Conservation (phyloP, 2,888 invertebrate species). For the Brachyopa scutellaris region DNA sequence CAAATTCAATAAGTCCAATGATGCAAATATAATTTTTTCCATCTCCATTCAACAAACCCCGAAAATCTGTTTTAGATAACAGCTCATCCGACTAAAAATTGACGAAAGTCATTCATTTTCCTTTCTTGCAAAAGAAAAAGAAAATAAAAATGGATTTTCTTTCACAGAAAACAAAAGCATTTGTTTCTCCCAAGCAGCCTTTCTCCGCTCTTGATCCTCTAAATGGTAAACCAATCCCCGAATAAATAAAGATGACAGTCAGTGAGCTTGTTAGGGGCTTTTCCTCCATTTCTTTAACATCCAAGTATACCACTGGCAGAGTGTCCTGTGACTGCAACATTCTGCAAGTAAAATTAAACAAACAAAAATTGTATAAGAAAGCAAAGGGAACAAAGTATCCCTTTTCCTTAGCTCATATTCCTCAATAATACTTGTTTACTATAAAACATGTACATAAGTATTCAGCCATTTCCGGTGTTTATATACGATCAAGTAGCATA, state of each 20-base stretch:
- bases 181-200: not conserved
- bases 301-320: not conserved
- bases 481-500: conserved; percentile 13
- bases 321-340: conserved; percentile 6
- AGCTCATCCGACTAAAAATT: conserved; percentile 16
- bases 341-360: not conserved
- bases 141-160: too few relatives aligned
- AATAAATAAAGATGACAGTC: conserved; percentile 50
- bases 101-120: conserved; percentile 30
- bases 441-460: not conserved
- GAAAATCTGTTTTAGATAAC: not conserved
- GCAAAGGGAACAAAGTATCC: conserved; percentile 7
- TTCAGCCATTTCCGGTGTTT: conserved; percentile 17
- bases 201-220: conserved; percentile 7
- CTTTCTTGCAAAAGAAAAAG: too few relatives aligned
- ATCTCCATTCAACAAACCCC: not conserved
- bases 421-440: conserved; percentile 20
- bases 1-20: not conserved
- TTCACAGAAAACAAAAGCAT: too few relatives aligned
- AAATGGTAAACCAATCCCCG: conserved; percentile 21
- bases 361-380: not conserved
- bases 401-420: conserved; percentile 44
- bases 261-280: conserved; percentile 32
- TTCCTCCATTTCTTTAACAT: not conserved
- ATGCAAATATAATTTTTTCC: not conserved